Base-by-base conservation (phyloP, 2,113 vertebrate species). In the Colius striatus region DNA sequence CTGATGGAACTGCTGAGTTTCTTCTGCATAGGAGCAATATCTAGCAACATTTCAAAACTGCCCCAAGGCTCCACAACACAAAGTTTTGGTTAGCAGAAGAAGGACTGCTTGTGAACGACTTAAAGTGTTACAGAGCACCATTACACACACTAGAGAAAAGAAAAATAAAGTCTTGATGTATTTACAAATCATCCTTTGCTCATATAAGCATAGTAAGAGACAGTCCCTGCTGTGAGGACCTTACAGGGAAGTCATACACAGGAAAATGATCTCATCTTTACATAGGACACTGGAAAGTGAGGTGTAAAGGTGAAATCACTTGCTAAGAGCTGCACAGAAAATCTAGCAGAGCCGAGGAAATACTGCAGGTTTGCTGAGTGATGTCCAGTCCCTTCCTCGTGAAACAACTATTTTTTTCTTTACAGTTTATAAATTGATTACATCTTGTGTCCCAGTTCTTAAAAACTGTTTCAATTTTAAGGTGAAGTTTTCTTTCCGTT, bases 61-160 rank as follows among this genome's bases (percentile, higher is more conserved):
- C 50, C 29, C 27, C 9, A 34, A 65, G 16, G 58, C 47, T 62
- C 47, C 68, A 58, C 19, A 48, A 13, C 21, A 41, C 3, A 0
- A 63, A 81, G 13, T 30, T 77, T 48, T 6, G 17, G 30, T 16
- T 68, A 50, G 58, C 30, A 82, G 61, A 53, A 14, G 41, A 41
- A 92, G 67, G n/a, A 62, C 20, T 58, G 66, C 45, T 53, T 36
- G 29, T 26, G 62, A 48, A 29, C 29, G 27, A 65, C 11, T 75
- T 27, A 41, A 68, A 61, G 38, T 11, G 18, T 9, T 43, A 32
- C 1, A 26, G 0, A n/a, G 43, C 34, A 50, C 14, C 50, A 14
- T 25, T 30, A 29, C 2, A 9, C 2, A 9, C 2, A 36, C 13
- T 8, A 36, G 23, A 16, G 34, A 60, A 76, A 57, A 29, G 25